Evolutionary conservation across 2,113 vertebrate species (phyloP), one percentile per base, ranked within the genome.

Genomic region (Leucopsar rothschildi): DNA sequence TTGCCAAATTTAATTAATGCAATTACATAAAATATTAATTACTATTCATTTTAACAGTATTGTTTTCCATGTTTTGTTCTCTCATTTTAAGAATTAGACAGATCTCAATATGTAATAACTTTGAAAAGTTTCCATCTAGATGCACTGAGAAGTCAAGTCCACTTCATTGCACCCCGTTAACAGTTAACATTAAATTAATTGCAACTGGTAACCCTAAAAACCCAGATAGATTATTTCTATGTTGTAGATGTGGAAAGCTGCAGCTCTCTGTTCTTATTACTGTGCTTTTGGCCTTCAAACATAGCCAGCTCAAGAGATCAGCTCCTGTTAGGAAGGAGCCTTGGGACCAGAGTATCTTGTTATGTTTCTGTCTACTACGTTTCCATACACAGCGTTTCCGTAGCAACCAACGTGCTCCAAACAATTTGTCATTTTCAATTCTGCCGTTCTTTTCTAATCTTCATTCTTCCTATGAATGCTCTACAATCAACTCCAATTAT

Each of bases 21-120:
- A 96, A 87, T 93, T 94, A 87, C 22, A 78, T 93, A 86, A 97
- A 95, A 78, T 93, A 97, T 94, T 96, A 96, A 96, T 82, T 93
- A 86, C 86, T 93, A 92, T 82, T 96, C 81, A 97, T 49, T 92
- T 95, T 92, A 93, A 97, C 73, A 84, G 52, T 37, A 77, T 39
- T 84, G 35, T 80, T 96, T 96, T 81, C 55, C 83, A 85, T 75
- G 63, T 59, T 97, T 94, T 94, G 52, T 89, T 92, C 93, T 65
- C 83, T 83, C 71, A 80, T 90, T 96, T 94, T 94, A 91, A 93
- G 97, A 95, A 94, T 92, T 80, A 96, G 80, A 93, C 53, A 37
- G 49, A 94, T 85, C 84, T 94, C 86, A 96, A 84, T 93, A 95
- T 53, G 56, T 60, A 94, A 20, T 55, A 75, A 75, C 63, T 94